Base-by-base conservation (phyloP, 2,113 vertebrate species). In the Ochotona princeps region DNA sequence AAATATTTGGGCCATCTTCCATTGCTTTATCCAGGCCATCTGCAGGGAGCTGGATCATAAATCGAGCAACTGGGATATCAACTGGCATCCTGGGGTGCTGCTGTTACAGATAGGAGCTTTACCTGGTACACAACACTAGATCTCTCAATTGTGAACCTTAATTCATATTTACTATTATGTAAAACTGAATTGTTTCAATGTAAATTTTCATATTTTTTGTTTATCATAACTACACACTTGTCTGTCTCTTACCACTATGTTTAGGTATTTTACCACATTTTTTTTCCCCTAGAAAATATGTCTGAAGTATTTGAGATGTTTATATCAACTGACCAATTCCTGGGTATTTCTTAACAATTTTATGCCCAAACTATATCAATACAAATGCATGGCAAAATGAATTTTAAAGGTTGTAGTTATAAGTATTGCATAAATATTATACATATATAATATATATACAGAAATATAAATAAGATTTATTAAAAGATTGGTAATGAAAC, bases 141-240 rank as follows among this genome's bases (percentile, higher is more conserved):
- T 44, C 38, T 6, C 38, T 44, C 38, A 44, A 44, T 44, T 44
- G 38, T 44, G 38, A 44, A 44, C 38, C 35, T 54, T 90, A 38
- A 69, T 15, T 7, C 8, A 57, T 23, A 61, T n/a, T 94, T 76
- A 49, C 15, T 81, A 86, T 18, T 83, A 49, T 21, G 18, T 0
- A 92, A 86, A 90, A 30, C 18, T 89, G 2, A 87, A 67, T 60
- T 3, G 23, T 76, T 96, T 83, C 75, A 44, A 89, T 35, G 78
- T 30, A 51, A 0, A 57, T 49, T 84, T 94, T 83, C 63, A 79
- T n/a, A 90, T 44, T 44, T 44, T n/a, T n/a, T n/a, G n/a, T n/a
- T 84, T 63, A 11, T 94, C 66, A 15, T 14, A 90, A 32, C 63
- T 90, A 84, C 6, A 47, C 11, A 8, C 79, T 92, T 23, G 14